Evolutionary conservation across 2,113 vertebrate species (phyloP).

Genomic region (Daboia siamensis): DNA sequence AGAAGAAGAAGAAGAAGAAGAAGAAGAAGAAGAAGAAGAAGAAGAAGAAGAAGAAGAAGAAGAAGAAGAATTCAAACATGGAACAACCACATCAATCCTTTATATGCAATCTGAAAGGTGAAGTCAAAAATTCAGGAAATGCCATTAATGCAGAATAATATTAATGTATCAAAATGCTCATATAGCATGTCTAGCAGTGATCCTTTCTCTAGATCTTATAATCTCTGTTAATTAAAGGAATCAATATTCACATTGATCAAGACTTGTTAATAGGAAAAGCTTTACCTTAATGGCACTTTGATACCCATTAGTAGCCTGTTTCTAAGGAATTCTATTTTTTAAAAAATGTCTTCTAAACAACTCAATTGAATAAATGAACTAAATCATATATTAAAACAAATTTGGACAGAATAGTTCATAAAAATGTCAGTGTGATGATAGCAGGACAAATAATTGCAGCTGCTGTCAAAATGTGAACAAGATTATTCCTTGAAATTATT

Average conservation of each 20-base stretch:
- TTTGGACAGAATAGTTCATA: slow-evolving; percentile 33
- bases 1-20: neutral
- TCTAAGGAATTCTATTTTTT: neutral
- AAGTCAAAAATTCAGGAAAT: neutral
- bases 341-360: slow-evolving; percentile 8
- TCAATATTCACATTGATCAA: neutral
- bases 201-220: neutral
- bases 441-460: slow-evolving; percentile 31
- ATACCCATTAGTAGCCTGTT: neutral
- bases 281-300: neutral
- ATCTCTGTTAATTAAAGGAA: slow-evolving; percentile 15
- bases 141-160: neutral
- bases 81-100: neutral
- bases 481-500: slow-evolving; percentile 34
- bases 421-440: slow-evolving; percentile 33
- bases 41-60: neutral
- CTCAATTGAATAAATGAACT: slow-evolving; percentile 18
- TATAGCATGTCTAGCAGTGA: neutral
- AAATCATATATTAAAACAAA: slow-evolving; percentile 30
- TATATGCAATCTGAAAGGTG: neutral
- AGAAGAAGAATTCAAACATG: neutral
- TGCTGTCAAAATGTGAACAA: slow-evolving; percentile 17
- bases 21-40: neutral
- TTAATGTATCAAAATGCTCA: neutral
- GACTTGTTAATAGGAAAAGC: neutral